Percentiles rank a stretch among this genome's conserved stretches.
These are phyloP conservation scores for Hypomecis punctinalis DNA, from an alignment of 2,888 invertebrate genomes.

Conservation along the genomic window DNA sequence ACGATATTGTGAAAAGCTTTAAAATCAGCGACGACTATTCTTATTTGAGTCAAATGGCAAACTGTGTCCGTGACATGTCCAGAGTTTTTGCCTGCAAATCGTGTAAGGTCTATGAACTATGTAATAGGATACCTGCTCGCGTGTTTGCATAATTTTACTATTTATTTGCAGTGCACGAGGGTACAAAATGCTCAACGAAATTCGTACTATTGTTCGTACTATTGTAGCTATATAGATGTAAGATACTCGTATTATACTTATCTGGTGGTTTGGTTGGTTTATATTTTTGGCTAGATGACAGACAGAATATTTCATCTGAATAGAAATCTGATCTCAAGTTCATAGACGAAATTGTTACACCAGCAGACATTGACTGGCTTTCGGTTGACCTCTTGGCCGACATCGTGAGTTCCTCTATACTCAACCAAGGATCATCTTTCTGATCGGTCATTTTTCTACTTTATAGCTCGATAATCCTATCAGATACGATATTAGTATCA, in stretches of 20 bases:
- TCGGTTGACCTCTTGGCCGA: too few relatives aligned
- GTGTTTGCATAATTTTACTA: constrained; percentile 37
- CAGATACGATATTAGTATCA: too few relatives aligned
- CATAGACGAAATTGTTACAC: too few relatives aligned
- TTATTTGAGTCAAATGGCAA: constrained; percentile 7
- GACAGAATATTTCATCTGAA: too few relatives aligned
- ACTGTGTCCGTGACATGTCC: constrained; percentile 45
- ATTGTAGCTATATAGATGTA: constrained; percentile 3
- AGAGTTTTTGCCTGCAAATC: constrained; percentile 46
- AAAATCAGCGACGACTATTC: neutral
- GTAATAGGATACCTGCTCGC: constrained; percentile 33
- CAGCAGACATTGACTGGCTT: too few relatives aligned
- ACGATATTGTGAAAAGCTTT: neutral
- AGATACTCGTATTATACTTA: neutral
- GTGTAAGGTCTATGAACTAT: constrained; percentile 52
- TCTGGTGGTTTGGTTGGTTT: neutral
- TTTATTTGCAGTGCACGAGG: constrained; percentile 27
- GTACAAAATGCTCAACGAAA: constrained; percentile 5
- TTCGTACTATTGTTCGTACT: neutral
- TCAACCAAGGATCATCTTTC: too few relatives aligned
- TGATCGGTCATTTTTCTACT: too few relatives aligned
- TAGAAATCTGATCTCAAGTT: too few relatives aligned
- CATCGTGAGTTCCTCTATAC: too few relatives aligned
- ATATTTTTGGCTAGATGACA: too few relatives aligned
- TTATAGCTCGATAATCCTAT: too few relatives aligned